Percentiles rank a stretch among this genome's conserved stretches.
These are phyloP conservation scores for Hetaerina americana DNA, from an alignment of 1,140 invertebrate species.

Conservation along the genomic window DNA sequence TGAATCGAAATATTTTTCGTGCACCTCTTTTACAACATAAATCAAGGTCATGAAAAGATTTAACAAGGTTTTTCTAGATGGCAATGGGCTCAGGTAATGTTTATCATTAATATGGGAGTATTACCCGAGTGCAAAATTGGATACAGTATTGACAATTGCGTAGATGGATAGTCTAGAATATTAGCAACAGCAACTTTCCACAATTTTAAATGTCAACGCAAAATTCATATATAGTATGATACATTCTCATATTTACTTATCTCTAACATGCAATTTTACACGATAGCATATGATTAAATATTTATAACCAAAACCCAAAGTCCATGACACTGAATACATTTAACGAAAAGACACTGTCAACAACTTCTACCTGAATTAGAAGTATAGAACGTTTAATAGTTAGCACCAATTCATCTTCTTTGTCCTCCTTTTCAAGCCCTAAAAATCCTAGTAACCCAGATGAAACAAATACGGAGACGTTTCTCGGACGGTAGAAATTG, in stretches of 20 bases:
- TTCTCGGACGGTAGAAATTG: no score
- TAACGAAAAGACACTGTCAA: not conserved
- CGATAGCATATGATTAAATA: not conserved
- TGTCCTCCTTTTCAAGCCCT: conserved; percentile 28
- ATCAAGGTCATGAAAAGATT: not conserved
- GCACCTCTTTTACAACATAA: not conserved
- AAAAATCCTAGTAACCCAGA: conserved; percentile 27
- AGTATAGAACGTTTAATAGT: conserved; percentile 52
- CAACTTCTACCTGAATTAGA: conserved; percentile 3
- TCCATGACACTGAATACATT: not conserved
- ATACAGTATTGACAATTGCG: no score
- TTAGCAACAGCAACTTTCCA: not conserved
- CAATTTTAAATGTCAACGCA: no score
- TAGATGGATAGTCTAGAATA: no score
- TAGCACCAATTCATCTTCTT: conserved; percentile 52
- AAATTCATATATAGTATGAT: not conserved
- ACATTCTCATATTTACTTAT: not conserved
- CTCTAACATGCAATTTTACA: not conserved
- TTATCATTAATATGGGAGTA: no score
- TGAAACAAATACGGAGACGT: not conserved
- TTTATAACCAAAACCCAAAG: not conserved
- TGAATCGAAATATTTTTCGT: no score
- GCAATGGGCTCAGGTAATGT: no score
- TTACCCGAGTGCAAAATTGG: no score
- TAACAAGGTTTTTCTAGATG: not conserved